Conservation (phyloP, 2,113 vertebrate genomes). For the Seriola aureovittata region DNA sequence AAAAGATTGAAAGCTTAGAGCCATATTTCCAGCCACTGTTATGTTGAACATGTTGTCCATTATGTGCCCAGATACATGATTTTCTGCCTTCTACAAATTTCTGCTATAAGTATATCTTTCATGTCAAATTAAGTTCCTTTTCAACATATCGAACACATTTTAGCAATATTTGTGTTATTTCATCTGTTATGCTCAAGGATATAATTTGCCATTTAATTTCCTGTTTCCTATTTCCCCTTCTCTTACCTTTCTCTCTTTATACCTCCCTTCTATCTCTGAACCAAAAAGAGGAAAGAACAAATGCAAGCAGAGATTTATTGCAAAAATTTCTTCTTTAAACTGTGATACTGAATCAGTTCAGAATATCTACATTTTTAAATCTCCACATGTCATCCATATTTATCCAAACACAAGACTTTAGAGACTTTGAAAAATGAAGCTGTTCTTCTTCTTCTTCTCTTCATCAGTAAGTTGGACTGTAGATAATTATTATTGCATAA, state of each 20-base stretch:
- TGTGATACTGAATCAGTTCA: background rate
- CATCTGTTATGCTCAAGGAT: constrained; percentile 32
- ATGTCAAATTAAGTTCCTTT: background rate
- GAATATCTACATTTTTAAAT: background rate
- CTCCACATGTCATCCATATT: background rate
- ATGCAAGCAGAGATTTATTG: constrained; percentile 3
- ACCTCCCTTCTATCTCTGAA: constrained; percentile 3
- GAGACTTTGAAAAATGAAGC: background rate
- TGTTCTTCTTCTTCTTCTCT: too few species aligned
- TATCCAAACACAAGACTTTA: background rate
- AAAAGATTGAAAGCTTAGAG: background rate
- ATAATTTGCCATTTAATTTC: constrained; percentile 41
- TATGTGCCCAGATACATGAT: background rate
- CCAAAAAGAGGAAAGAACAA: background rate
- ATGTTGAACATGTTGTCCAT: background rate
- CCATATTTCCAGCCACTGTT: background rate
- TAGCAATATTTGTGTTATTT: constrained; percentile 20
- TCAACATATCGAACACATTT: background rate
- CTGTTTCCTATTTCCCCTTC: constrained; percentile 39
- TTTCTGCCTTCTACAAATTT: background rate
- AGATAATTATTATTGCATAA: background rate
- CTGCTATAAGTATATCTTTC: background rate
- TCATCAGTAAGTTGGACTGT: background rate
- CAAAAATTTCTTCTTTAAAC: background rate
- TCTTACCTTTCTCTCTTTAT: background rate